phyloP scores from a whole-genome alignment of 1,140 invertebrate species.

The Eciton burchellii region DNA sequence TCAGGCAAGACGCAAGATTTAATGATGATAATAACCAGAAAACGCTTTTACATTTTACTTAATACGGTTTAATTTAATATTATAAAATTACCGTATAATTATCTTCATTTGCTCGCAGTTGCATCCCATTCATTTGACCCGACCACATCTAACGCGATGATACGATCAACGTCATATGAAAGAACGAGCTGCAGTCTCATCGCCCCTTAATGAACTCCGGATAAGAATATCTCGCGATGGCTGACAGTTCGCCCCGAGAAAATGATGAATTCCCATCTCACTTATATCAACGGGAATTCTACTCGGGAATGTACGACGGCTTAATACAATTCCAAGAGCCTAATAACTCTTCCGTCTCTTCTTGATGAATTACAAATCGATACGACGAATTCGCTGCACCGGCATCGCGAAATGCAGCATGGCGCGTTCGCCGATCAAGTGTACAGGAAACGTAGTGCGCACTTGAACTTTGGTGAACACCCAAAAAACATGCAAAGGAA shows the following conservation, averaged over 20 bases:
- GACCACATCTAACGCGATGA: background rate
- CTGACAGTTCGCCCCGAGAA: conserved; percentile 5
- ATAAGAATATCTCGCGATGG: background rate
- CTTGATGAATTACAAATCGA: conserved; percentile 10
- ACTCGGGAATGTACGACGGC: background rate
- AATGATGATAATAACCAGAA: background rate
- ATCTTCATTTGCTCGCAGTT: background rate
- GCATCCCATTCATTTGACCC: background rate
- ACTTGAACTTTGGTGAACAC: background rate
- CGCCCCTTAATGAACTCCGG: conserved; percentile 29
- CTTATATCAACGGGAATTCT: conserved; percentile 5
- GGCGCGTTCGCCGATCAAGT: background rate
- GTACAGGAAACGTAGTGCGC: background rate
- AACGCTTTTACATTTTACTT: background rate
- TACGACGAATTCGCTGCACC: background rate
- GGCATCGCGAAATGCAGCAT: background rate
- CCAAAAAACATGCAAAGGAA: background rate
- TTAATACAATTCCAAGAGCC: conserved; percentile 1
- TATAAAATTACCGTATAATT: background rate
- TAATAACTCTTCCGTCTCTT: background rate
- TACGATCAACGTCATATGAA: conserved; percentile 11
- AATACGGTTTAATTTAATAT: background rate
- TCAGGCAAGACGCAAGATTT: background rate
- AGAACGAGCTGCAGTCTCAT: conserved; percentile 17
- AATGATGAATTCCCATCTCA: conserved; percentile 26